Base-by-base conservation (phyloP, 2,888 invertebrate genomes). In the Adelognathus sp. region DNA sequence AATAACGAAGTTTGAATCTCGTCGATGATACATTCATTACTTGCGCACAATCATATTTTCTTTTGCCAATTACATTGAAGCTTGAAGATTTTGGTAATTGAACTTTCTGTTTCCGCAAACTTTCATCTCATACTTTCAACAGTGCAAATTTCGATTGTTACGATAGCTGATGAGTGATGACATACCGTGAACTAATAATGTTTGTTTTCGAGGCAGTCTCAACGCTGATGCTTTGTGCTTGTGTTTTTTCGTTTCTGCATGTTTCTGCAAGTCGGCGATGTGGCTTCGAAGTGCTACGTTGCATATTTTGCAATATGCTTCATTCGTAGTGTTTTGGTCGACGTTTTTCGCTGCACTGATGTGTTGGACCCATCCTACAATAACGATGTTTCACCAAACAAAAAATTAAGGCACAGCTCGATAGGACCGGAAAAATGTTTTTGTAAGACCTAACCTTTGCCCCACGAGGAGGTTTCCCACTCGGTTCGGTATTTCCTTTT, bases 151-250 rank as follows among this genome's bases (percentile, higher is more conserved):
- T 33, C 5, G 36, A 11, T 36, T 36, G n/a, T 36, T 60, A 81
- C 81, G 11, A 24, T 24, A 11, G 58, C 52, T 14, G 72, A 60
- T 11, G 82, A n/a, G n/a, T n/a, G n/a, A n/a, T n/a, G n/a, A n/a
- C 78, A 64, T 82, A 46, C 46, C 46, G 21, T 46, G 6, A 2
- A 18, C n/a, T 21, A 46, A 21, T 18, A 46, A 46, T 21, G 21
- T 46, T 21, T 46, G 16, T 18, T 46, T 46, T 18, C 46, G 46
- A 16, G 16, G 46, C 2, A 16, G 16, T 3, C 3, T 21, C 3
- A 46, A 18, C 6, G 18, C 16, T 14, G 21, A 18, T 18, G 16
- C 46, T 9, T 46, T 46, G 6, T 1, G 2, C 9, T 18, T 14
- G 18, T 46, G 7, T 21, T 46, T 46, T 46, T 46, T 46, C 16